Percentiles rank a stretch among this genome's conserved stretches.
Conservation (phyloP, 1,140 invertebrate species). For the Rhagoletis zephyria region DNA sequence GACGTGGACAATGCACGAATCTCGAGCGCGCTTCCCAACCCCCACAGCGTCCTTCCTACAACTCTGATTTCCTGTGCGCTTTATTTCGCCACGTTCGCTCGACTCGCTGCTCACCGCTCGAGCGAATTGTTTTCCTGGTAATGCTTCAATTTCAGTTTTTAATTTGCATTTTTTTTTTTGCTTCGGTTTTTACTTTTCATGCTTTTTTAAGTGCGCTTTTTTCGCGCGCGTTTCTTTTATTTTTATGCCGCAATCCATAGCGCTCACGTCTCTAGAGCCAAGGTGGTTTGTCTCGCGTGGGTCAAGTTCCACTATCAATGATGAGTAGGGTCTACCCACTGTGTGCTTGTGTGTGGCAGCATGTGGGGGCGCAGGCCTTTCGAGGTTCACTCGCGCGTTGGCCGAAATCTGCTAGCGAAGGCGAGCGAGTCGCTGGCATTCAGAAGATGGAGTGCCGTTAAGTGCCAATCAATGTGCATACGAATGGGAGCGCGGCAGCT, state of each 20-base stretch:
- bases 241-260: not conserved
- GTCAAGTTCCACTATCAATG: constrained; percentile 20
- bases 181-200: not conserved
- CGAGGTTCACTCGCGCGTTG: not conserved
- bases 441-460: constrained; percentile 28
- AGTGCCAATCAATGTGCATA: constrained; percentile 15
- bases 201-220: not conserved
- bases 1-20: not conserved
- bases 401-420: not conserved
- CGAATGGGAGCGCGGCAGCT: not conserved
- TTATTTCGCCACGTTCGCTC: not conserved
- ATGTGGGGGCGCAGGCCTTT: not conserved
- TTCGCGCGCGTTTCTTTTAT: not conserved
- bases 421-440: not conserved
- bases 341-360: too few relatives aligned
- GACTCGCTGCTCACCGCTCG: not conserved
- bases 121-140: constrained; percentile 47
- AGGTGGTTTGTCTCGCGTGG: not conserved
- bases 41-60: not conserved
- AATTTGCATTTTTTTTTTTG: constrained; percentile 32
- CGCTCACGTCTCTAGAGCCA: not conserved
- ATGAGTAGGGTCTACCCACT: too few relatives aligned
- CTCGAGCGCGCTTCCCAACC: not conserved
- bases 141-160: constrained; percentile 52
- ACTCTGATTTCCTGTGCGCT: not conserved